A percentile compares a stretch with the other conserved stretches of the same genome.
These are phyloP conservation scores for Lasioglossum figueresi DNA, from an alignment of 2,888 invertebrate species.

Conservation along the genomic window DNA sequence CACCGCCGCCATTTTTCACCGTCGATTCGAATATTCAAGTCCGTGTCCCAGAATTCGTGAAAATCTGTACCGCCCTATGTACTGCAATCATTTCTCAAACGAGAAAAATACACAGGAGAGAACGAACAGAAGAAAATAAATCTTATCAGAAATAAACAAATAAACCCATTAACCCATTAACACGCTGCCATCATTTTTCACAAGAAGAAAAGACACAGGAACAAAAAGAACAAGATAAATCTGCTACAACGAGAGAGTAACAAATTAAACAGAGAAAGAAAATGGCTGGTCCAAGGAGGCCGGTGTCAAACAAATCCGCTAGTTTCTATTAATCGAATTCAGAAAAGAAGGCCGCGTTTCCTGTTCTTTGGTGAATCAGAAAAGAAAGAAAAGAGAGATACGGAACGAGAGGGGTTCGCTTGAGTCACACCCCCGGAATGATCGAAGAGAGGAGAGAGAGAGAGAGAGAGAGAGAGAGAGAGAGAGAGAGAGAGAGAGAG, in stretches of 20 bases:
- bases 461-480: not conserved
- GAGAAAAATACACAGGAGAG: no score
- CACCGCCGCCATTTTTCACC: not conserved
- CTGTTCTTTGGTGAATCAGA: not conserved
- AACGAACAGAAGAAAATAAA: no score
- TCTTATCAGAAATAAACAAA: not conserved
- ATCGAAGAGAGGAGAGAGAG: not conserved
- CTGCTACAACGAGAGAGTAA: not conserved
- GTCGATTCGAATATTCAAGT: not conserved
- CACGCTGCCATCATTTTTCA: no score
- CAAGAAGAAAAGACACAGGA: no score
- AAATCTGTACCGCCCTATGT: not conserved
- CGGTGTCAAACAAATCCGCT: not conserved
- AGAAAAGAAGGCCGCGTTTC: not conserved
- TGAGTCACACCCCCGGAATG: slow-evolving; percentile 40
- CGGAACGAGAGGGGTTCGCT: not conserved
- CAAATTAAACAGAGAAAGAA: not conserved
- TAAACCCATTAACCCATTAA: no score
- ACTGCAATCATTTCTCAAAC: no score
- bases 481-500: slow-evolving; percentile 21
- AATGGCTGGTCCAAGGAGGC: not conserved
- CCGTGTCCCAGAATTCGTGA: not conserved
- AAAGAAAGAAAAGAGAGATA: not conserved
- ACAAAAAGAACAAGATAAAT: no score
- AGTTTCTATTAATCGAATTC: not conserved